A percentile compares a stretch with the other conserved stretches of the same genome.
phyloP scores from a whole-genome alignment of 2,113 vertebrate genomes.

The Phylloscopus trochiloides region DNA sequence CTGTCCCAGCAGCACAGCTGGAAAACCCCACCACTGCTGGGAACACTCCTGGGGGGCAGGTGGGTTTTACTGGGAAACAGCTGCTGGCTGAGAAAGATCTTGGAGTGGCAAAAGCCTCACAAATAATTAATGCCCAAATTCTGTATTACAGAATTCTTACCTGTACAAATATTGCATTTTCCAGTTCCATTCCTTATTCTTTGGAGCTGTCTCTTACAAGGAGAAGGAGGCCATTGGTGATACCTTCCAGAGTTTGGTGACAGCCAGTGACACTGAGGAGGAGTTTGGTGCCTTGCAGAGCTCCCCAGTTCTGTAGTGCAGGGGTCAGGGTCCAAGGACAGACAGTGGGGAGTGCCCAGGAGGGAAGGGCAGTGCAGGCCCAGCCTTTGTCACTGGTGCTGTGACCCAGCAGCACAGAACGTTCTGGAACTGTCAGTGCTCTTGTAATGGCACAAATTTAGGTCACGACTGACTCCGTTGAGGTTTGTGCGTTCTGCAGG shows the following conservation, averaged over 20 bases:
- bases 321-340: accelerated
- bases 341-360: accelerated
- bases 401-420: not conserved
- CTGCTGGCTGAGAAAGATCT: not conserved
- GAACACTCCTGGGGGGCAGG: not conserved
- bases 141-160: not conserved
- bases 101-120: not conserved
- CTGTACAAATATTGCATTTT: not conserved
- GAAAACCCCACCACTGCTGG: not conserved
- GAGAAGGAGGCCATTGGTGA: not conserved
- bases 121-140: not conserved
- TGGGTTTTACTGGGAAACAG: accelerated
- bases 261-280: conserved; percentile 82
- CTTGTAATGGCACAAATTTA: not conserved
- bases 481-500: not conserved
- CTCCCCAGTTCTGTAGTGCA: conserved; percentile 2
- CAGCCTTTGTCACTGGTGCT: not conserved
- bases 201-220: conserved; percentile 78
- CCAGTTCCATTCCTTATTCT: conserved; percentile 86
- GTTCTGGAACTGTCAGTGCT: not conserved
- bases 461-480: accelerated
- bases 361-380: not conserved
- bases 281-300: not conserved
- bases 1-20: not conserved
- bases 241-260: conserved; percentile 70